Evolutionary conservation across 2,113 vertebrate species (phyloP).

Genomic region (Plestiodon gilberti): DNA sequence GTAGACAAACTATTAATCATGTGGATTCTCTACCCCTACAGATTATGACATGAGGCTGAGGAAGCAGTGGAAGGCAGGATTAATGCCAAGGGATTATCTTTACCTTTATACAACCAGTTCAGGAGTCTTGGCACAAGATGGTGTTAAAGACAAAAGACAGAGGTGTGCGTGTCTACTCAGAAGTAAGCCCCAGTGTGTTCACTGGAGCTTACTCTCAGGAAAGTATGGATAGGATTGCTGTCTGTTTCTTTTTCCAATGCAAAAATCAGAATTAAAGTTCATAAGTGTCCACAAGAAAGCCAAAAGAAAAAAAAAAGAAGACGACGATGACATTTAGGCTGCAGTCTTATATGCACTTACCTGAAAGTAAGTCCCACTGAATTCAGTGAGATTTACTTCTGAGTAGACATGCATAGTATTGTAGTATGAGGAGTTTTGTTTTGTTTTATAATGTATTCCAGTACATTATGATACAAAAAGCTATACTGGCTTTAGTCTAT

Average conservation of each 20-base stretch:
- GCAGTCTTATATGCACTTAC: neutral
- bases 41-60: neutral
- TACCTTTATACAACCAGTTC: neutral
- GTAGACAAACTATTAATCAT: neutral
- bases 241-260: neutral
- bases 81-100: neutral
- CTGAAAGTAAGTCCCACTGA: no score
- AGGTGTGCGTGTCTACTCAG: neutral
- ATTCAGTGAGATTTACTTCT: no score
- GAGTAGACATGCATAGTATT: no score
- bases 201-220: no score
- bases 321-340: neutral
- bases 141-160: neutral
- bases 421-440: no score
- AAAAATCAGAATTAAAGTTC: slow-evolving; percentile 5
- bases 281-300: slow-evolving; percentile 25
- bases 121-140: slow-evolving; percentile 3
- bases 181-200: no score
- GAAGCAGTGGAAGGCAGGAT: slow-evolving; percentile 17
- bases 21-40: neutral
- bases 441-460: neutral
- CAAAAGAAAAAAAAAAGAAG: no score
- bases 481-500: neutral
- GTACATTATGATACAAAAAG: neutral
- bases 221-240: neutral